Conservation (phyloP, 2,797 vertebrate species). For the Hylomyscus alleni region DNA sequence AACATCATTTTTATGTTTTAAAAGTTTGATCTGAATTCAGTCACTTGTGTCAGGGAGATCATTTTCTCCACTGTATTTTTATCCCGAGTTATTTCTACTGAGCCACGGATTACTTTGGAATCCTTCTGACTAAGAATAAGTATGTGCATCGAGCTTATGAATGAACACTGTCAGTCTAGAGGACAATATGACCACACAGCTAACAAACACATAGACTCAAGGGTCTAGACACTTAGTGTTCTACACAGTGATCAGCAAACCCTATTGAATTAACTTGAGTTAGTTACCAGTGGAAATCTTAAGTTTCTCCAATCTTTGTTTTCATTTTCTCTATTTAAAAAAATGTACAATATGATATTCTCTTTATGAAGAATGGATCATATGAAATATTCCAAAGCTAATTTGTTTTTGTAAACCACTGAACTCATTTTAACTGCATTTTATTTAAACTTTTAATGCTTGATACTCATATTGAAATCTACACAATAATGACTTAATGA, state of each 20-base stretch:
- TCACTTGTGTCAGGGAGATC: not conserved
- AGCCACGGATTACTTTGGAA: not conserved
- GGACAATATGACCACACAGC: not conserved
- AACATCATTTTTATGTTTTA: not conserved
- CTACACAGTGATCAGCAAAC: not conserved
- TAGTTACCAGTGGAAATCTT: not conserved
- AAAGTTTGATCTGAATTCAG: constrained; percentile 5
- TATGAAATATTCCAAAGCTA: not conserved
- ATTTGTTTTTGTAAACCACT: not conserved
- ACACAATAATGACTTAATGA: not conserved
- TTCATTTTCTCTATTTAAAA: too few relatives aligned
- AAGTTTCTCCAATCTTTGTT: not conserved
- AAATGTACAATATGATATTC: not conserved
- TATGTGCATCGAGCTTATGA: not conserved
- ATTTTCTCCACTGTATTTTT: constrained; percentile 17
- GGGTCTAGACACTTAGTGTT: not conserved
- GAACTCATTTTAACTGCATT: not conserved
- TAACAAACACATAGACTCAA: not conserved
- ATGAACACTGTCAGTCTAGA: not conserved
- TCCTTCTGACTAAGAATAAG: not conserved
- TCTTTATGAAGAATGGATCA: not conserved
- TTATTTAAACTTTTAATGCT: constrained; percentile 25
- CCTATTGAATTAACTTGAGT: not conserved
- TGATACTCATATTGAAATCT: constrained; percentile 20
- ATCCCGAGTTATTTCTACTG: not conserved